These are phyloP conservation scores for Motacilla alba DNA, from an alignment of 2,113 vertebrate species.

Conservation along the genomic window DNA sequence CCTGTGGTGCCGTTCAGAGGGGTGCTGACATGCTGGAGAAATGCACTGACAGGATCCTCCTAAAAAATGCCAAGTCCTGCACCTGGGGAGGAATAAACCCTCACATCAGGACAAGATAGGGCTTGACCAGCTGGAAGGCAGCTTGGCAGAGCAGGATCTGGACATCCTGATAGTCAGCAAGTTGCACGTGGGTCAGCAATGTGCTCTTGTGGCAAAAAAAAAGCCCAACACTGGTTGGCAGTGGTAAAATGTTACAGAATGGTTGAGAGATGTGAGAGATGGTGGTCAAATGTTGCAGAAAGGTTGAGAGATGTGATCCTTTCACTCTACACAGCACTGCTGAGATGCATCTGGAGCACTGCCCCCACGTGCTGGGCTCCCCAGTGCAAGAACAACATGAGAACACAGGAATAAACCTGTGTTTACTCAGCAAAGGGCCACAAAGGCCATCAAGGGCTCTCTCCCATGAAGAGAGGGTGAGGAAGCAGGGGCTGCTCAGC, in stretches of 20 bases:
- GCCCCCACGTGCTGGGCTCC: accelerated
- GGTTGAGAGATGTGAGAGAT: not conserved
- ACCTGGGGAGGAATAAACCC: not conserved
- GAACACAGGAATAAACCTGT: not conserved
- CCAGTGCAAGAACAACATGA: not conserved
- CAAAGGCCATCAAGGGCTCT: not conserved
- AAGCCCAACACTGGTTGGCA: not conserved
- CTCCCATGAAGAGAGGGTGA: not conserved
- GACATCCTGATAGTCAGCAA: not conserved
- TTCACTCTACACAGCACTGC: not conserved
- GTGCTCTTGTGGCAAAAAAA: not conserved
- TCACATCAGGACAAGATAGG: not conserved
- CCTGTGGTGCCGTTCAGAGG: not conserved
- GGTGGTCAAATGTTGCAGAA: accelerated
- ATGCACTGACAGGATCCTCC: not conserved
- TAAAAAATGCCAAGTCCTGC: not conserved
- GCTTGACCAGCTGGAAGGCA: not conserved
- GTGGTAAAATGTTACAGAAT: not conserved
- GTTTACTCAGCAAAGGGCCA: not conserved
- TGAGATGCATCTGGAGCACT: not conserved
- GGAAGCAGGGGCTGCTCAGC: not conserved
- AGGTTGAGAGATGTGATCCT: not conserved
- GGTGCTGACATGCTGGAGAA: not conserved
- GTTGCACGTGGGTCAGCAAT: not conserved
- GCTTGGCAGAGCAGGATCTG: not conserved